Evolutionary conservation across 2,797 vertebrate genomes (phyloP).

Genomic region (Zalophus californianus): DNA sequence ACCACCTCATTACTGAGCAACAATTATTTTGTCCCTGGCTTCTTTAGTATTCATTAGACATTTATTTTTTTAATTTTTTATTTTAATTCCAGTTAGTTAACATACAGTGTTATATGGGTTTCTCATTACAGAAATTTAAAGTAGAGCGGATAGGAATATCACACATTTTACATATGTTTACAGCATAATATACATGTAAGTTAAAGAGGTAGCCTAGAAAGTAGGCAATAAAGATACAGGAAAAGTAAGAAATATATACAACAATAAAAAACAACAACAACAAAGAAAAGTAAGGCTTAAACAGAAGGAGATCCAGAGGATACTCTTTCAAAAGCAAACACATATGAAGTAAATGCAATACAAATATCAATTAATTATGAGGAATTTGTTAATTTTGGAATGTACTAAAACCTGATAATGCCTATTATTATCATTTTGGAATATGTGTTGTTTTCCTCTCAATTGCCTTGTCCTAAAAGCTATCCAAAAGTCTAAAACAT

Average conservation of each 20-base stretch:
- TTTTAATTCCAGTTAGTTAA: background rate
- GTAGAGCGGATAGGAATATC: background rate
- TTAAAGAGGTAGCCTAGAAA: background rate
- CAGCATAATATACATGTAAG: background rate
- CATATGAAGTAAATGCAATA: background rate
- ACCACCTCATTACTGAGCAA: background rate
- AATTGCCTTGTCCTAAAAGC: background rate
- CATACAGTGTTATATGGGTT: background rate
- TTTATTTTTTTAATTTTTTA: background rate
- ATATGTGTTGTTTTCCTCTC: background rate
- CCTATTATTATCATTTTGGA: background rate
- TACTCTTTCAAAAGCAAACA: conserved; percentile 19
- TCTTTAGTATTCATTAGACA: background rate
- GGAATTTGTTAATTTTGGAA: background rate
- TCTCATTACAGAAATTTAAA: background rate
- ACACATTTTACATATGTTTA: background rate
- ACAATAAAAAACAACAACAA: background rate
- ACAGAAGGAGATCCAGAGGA: background rate
- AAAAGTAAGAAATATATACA: background rate
- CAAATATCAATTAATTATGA: background rate
- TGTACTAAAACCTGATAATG: background rate
- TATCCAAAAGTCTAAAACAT: background rate
- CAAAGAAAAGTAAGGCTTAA: background rate
- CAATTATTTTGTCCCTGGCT: background rate
- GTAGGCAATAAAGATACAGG: background rate